phyloP scores from a whole-genome alignment of 2,113 vertebrate species.

The Suricata suricatta region DNA sequence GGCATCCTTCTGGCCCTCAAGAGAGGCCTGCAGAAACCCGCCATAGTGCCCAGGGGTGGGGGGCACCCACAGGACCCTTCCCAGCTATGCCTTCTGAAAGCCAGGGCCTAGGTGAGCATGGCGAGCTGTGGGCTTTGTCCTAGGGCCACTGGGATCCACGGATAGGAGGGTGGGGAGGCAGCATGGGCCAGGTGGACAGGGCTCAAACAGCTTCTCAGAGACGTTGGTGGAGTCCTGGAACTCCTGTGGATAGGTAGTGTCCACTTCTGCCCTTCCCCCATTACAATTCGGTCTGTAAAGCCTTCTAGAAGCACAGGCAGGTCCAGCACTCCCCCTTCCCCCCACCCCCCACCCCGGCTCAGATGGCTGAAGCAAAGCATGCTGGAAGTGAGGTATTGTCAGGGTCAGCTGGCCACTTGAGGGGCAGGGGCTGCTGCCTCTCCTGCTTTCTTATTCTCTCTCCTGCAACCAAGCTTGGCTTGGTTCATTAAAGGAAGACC shows the following conservation, averaged over 20 bases:
- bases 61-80: fast-evolving
- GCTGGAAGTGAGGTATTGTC: fast-evolving
- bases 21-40: neutral
- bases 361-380: neutral
- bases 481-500: neutral
- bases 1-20: neutral
- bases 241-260: neutral
- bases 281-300: neutral
- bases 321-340: neutral
- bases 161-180: neutral
- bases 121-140: neutral
- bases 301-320: neutral
- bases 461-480: no score
- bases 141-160: neutral
- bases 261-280: neutral
- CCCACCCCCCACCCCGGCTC: neutral
- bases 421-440: neutral
- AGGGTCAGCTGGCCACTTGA: neutral
- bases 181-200: neutral
- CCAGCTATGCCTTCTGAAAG: neutral
- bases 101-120: neutral
- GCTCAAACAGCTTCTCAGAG: neutral
- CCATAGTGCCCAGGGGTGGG: neutral
- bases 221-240: neutral
- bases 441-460: neutral